These are phyloP conservation scores for Myotis lucifugus DNA, from an alignment of 2,113 vertebrate species.

Conservation along the genomic window DNA sequence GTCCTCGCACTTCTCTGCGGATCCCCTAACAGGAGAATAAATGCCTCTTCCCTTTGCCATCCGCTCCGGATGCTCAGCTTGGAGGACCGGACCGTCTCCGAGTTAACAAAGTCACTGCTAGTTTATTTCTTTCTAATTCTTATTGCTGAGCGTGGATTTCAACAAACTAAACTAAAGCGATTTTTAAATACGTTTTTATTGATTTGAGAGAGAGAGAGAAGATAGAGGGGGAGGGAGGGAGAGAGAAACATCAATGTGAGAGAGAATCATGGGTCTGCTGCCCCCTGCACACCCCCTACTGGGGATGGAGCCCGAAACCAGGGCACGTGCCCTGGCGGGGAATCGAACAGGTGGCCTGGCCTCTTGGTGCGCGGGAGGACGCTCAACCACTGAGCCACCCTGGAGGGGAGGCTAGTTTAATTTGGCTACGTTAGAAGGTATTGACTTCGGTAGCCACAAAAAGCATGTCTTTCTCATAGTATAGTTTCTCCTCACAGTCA, in stretches of 20 bases:
- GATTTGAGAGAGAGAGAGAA: too few species aligned
- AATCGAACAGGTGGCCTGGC: too few species aligned
- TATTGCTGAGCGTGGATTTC: slow-evolving; percentile 15
- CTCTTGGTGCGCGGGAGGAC: too few species aligned
- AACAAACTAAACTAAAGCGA: not conserved
- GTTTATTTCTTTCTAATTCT: not conserved
- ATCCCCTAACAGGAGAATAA: not conserved
- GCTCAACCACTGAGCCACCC: too few species aligned
- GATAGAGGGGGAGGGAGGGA: too few species aligned
- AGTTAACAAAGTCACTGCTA: not conserved
- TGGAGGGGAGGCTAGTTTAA: not conserved
- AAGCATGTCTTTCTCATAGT: not conserved
- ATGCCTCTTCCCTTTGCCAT: not conserved
- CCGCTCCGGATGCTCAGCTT: not conserved
- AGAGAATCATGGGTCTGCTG: too few species aligned
- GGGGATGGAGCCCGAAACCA: too few species aligned
- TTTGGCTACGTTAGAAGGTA: not conserved
- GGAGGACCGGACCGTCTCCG: not conserved
- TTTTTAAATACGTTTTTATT: not conserved
- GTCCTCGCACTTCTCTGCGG: not conserved
- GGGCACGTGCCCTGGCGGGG: too few species aligned
- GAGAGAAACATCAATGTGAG: too few species aligned
- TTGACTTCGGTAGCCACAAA: not conserved
- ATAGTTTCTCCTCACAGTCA: not conserved
- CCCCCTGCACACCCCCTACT: too few species aligned